Conservation (phyloP, 92 coral and sea anemone genomes). For the Paragorgia papillata region DNA sequence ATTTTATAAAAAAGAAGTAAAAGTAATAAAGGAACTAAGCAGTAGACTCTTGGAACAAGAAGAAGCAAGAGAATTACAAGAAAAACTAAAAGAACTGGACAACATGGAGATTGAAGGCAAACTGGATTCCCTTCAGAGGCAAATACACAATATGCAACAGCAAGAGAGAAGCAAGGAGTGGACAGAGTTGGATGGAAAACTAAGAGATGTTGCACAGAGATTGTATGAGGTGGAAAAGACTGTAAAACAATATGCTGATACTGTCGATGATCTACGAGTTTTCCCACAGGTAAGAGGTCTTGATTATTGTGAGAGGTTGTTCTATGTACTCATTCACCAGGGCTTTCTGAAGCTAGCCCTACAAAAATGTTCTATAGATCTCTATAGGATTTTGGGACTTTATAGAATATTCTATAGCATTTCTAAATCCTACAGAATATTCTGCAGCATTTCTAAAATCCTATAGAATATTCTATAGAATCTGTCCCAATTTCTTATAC, state of each 20-base stretch:
- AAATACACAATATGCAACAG: neutral
- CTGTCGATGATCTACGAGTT: constrained; percentile 19
- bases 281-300: neutral
- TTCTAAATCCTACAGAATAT: too few relatives aligned
- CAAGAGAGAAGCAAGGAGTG: neutral
- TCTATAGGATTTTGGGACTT: too few relatives aligned
- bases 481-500: too few relatives aligned
- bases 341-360: too few relatives aligned
- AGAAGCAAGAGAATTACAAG: constrained; percentile 1
- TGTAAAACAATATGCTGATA: neutral
- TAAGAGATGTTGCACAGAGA: constrained; percentile 13
- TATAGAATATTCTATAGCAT: too few relatives aligned
- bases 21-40: neutral
- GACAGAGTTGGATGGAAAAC: constrained; percentile 2
- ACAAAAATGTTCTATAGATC: too few relatives aligned
- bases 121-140: constrained; percentile 6
- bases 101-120: constrained; percentile 1
- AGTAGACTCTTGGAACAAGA: neutral
- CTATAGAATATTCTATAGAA: too few relatives aligned
- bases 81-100: neutral
- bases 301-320: too few relatives aligned
- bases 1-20: constrained; percentile 5
- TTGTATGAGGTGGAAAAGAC: constrained; percentile 12
- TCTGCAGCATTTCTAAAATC: too few relatives aligned
- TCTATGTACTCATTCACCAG: too few relatives aligned